These are phyloP conservation scores for Sinella curviseta DNA, from an alignment of 1,140 invertebrate genomes.

Conservation along the genomic window DNA sequence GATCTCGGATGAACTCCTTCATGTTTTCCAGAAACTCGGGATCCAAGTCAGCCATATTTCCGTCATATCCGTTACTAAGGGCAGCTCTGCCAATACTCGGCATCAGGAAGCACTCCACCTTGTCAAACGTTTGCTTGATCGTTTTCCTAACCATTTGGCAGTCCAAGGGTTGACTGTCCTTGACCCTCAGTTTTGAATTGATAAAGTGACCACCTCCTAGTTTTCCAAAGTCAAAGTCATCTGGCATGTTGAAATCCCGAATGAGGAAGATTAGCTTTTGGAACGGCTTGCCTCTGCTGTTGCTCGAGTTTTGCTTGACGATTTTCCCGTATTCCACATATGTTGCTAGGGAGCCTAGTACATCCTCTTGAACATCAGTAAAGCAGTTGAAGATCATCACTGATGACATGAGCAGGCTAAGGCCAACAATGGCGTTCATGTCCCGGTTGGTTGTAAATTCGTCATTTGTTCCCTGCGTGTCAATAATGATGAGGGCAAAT, in stretches of 20 bases:
- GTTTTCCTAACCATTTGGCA: constrained; percentile 16
- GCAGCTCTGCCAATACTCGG: constrained; percentile 29
- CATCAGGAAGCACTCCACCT: constrained; percentile 33
- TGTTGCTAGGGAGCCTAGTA: constrained; percentile 50
- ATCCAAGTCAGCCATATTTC: constrained; percentile 17
- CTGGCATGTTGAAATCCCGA: constrained; percentile 39
- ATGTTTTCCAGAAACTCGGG: constrained; percentile 22
- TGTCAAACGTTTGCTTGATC: constrained; percentile 30
- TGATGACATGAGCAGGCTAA: constrained; percentile 57
- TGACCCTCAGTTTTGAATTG: constrained; percentile 14
- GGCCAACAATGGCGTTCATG: constrained; percentile 66
- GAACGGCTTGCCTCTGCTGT: constrained; percentile 12
- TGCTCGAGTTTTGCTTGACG: neutral
- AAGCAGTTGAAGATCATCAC: constrained; percentile 62
- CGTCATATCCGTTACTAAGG: neutral
- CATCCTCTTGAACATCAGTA: constrained; percentile 62
- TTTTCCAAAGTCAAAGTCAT: constrained; percentile 32
- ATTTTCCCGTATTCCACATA: constrained; percentile 34
- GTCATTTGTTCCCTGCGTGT: constrained; percentile 71
- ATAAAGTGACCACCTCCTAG: constrained; percentile 32
- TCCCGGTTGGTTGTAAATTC: constrained; percentile 65
- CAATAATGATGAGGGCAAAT: constrained; percentile 65
- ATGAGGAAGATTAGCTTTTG: constrained; percentile 40
- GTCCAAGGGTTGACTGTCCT: neutral
- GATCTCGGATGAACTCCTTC: constrained; percentile 21